Conservation (phyloP, 2,113 vertebrate genomes). For the Crocuta crocuta region DNA sequence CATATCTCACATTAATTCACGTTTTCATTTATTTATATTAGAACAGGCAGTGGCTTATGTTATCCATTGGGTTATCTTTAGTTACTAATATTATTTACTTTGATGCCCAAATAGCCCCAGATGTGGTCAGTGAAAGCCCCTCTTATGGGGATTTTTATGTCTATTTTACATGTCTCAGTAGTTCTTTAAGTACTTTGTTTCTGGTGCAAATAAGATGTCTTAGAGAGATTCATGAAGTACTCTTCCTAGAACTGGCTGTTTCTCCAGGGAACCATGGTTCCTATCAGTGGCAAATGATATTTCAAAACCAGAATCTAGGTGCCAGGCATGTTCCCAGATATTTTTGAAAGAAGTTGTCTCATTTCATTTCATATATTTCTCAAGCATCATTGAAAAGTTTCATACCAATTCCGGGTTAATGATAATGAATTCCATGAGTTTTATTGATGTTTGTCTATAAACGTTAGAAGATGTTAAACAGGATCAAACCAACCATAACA, state of each 20-base stretch:
- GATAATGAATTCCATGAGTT: not conserved
- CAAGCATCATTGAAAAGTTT: not conserved
- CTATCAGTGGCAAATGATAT: not conserved
- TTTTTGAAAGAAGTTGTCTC: not conserved
- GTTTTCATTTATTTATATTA: not conserved
- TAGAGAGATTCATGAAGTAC: not conserved
- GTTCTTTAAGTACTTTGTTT: not conserved
- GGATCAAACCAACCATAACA: not conserved
- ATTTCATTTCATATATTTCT: conserved; percentile 18
- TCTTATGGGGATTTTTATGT: not conserved
- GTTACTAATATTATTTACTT: not conserved
- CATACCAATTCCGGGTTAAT: not conserved
- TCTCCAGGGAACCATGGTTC: not conserved
- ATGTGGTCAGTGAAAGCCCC: not conserved
- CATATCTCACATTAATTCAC: not conserved
- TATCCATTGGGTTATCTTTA: not conserved
- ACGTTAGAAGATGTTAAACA: not conserved
- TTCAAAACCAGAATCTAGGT: not conserved
- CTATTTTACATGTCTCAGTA: not conserved
- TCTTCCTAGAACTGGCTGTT: not conserved
- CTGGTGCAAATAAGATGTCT: not conserved
- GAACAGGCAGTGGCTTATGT: not conserved
- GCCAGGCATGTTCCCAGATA: not conserved
- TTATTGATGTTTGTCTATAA: conserved; percentile 21
- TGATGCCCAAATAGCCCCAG: not conserved